These are phyloP conservation scores for Salpingus planirostris DNA, from an alignment of 2,888 invertebrate species.

Conservation along the genomic window DNA sequence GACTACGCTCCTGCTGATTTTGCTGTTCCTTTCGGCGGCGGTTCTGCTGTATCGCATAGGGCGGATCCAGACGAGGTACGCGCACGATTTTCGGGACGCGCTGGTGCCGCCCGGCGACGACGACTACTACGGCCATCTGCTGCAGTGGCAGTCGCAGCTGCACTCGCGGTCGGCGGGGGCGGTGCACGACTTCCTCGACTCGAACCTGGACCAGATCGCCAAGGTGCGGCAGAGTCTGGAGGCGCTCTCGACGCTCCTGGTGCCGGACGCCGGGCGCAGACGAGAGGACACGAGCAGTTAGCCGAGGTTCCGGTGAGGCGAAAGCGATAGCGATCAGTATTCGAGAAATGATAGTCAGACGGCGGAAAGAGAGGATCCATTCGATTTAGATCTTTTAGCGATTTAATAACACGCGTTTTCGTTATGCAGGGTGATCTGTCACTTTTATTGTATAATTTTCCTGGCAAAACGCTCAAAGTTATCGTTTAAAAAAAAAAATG, in stretches of 20 bases:
- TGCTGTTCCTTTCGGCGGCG: constrained; percentile 50
- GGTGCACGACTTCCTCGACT: constrained; percentile 64
- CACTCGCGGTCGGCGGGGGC: constrained; percentile 65
- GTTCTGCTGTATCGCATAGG: constrained; percentile 50
- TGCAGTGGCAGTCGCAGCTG: constrained; percentile 60
- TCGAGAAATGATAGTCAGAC: constrained; percentile 1
- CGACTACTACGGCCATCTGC: constrained; percentile 56
- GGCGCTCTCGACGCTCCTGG: constrained; percentile 59
- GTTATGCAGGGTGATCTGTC: too few relatives aligned
- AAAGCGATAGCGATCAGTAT: not conserved
- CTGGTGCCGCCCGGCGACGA: constrained; percentile 44
- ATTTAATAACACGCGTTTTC: too few relatives aligned
- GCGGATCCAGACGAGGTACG: constrained; percentile 36
- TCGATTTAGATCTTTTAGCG: too few relatives aligned
- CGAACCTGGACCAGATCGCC: constrained; percentile 71
- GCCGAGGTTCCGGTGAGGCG: too few relatives aligned
- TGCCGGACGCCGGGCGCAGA: constrained; percentile 26
- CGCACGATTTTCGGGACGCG: constrained; percentile 14
- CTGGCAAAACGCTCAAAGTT: too few relatives aligned
- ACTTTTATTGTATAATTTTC: too few relatives aligned
- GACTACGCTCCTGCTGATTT: constrained; percentile 47
- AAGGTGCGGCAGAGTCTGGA: constrained; percentile 77
- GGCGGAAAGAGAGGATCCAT: constrained; percentile 1
- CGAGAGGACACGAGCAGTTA: constrained; percentile 8
- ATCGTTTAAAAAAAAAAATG: too few relatives aligned